phyloP scores from a whole-genome alignment of 1,140 invertebrate genomes.

The Acromyrmex heyeri region DNA sequence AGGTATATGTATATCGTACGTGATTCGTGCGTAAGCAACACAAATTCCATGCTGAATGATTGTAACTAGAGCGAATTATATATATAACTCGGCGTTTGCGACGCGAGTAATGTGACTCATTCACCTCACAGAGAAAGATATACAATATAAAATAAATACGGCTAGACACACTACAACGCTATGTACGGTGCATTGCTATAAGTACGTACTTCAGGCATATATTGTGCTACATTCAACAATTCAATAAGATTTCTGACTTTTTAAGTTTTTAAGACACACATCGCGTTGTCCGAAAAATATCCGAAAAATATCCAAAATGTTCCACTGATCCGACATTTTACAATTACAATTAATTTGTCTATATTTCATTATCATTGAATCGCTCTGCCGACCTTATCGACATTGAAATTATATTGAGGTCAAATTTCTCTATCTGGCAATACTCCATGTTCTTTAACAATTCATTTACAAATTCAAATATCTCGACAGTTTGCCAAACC shows the following conservation, averaged over 20 bases:
- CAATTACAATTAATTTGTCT: neutral
- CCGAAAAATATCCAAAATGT: neutral
- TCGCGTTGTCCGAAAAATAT: neutral
- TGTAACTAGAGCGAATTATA: slow-evolving; percentile 46
- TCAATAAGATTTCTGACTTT: neutral
- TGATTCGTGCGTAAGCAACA: slow-evolving; percentile 45
- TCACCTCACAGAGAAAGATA: slow-evolving; percentile 64
- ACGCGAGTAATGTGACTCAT: slow-evolving; percentile 60
- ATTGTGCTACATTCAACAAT: neutral
- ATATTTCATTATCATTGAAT: neutral
- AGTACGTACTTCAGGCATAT: neutral
- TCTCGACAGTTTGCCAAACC: neutral
- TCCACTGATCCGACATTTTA: neutral
- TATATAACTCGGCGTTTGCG: slow-evolving; percentile 4
- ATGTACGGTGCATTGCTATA: no score
- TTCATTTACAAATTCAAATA: slow-evolving; percentile 9
- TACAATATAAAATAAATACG: slow-evolving; percentile 24
- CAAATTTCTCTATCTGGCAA: neutral
- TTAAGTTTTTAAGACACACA: neutral
- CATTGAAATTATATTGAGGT: neutral
- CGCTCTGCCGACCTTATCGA: neutral
- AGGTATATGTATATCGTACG: slow-evolving; percentile 9
- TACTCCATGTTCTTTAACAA: slow-evolving; percentile 2
- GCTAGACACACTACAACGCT: neutral
- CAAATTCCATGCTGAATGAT: slow-evolving; percentile 65